Base-by-base conservation (phyloP, 2,888 invertebrate genomes). In the Gastracanthus pulcherrimus region DNA sequence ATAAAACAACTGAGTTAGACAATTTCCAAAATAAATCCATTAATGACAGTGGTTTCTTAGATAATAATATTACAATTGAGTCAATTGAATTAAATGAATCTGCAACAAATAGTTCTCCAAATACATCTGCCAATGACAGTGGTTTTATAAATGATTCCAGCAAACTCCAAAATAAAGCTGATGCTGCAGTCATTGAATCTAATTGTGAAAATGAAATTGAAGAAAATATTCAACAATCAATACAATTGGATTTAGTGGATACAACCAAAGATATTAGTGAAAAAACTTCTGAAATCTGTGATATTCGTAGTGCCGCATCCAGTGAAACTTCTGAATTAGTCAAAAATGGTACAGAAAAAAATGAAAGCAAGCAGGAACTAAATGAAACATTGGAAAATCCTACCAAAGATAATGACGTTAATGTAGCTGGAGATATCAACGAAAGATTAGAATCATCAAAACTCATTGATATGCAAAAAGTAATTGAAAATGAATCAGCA, bases 231-330 rank as follows among this genome's bases (percentile, higher is more conserved):
- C 16, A 34, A 45, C 45, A 78, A 55, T 23, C 38, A 45, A 60
- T 29, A 3, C 55, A 75, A 67, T 71, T 66, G 66, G 51, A 71
- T 51, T 38, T 41, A 41, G 48, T 75, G n/a, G 62, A 67, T 70
- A 55, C 41, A 55, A 79, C 80, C 80, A 78, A 81, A 79, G 84
- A 83, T 69, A 55, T 51, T 29, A 55, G 55, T 74, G 69, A 83
- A 69, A 69, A 80, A 67, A 29, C 48, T 71, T 7, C 16, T 41
- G 72, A 80, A 74, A 76, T 77, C 76, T 74, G 79, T 76, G 80
- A 77, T 77, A 82, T 75, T 48, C 19, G 6, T 80, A 80, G 74
- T 80, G 77, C 76, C 41, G 70, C 74, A 66, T 70, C 62, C 26
- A 55, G 38, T 66, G 58, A 77, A 70, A 26, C 45, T 60, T 29